These are phyloP conservation scores for Molorchus minor DNA, from an alignment of 2,888 invertebrate genomes.

Conservation along the genomic window DNA sequence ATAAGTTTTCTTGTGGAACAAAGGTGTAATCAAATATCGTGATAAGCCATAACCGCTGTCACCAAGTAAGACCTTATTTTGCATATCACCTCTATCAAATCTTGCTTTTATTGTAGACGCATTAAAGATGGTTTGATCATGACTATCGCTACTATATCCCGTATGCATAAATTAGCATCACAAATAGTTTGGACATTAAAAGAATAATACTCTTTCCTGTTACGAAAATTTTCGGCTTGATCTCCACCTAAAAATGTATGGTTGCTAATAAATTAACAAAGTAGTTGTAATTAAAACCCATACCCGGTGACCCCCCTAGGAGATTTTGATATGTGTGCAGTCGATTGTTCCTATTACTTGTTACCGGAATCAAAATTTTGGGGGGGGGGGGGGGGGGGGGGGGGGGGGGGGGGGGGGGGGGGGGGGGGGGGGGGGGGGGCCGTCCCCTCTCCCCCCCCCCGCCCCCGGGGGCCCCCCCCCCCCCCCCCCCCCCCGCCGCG, in stretches of 20 bases:
- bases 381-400: no score
- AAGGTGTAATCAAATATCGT: conserved; percentile 11
- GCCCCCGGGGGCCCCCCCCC: no score
- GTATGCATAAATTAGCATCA: conserved; percentile 33
- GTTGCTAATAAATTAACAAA: conserved; percentile 6
- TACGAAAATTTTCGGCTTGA: conserved; percentile 41
- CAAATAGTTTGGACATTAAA: conserved; percentile 50
- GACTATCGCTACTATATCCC: conserved; percentile 31
- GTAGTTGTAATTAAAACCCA: not conserved
- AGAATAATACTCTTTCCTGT: conserved; percentile 47
- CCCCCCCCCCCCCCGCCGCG: no score
- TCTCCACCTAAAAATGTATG: conserved; percentile 29
- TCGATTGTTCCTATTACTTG: conserved; percentile 41
- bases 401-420: no score
- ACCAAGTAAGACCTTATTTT: conserved; percentile 6
- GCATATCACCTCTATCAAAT: conserved; percentile 8
- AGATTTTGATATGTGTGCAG: conserved; percentile 45
- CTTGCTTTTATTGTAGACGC: conserved; percentile 3
- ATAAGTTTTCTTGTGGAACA: conserved; percentile 3
- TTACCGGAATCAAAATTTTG: no score
- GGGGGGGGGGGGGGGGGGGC: no score
- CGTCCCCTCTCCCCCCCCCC: no score
- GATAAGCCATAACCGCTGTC: conserved; percentile 3
- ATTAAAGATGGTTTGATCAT: conserved; percentile 51
- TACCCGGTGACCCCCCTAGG: conserved; percentile 42